These are phyloP conservation scores for Pedionomus torquatus DNA, from an alignment of 2,113 vertebrate genomes.

Conservation along the genomic window DNA sequence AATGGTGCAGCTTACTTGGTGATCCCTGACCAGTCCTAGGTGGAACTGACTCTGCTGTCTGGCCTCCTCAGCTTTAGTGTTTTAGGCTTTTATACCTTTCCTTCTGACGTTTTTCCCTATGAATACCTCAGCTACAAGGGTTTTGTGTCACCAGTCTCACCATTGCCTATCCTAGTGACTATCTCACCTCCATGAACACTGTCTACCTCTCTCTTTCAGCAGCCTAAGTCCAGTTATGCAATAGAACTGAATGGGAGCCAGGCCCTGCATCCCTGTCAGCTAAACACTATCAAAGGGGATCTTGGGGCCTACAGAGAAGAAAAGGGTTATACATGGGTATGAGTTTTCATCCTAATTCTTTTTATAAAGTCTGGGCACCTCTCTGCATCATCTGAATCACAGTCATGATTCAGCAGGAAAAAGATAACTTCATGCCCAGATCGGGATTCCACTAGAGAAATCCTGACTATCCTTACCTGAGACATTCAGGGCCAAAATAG, in stretches of 20 bases:
- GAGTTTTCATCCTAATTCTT: neutral
- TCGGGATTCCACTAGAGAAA: neutral
- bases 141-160: neutral
- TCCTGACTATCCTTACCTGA: neutral
- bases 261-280: neutral
- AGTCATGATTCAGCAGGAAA: neutral
- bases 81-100: neutral
- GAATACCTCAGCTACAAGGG: neutral
- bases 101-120: neutral
- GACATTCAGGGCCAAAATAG: neutral
- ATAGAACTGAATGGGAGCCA: neutral
- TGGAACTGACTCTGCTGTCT: fast-evolving
- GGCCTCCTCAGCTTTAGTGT: fast-evolving
- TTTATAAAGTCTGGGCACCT: neutral
- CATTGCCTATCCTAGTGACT: neutral
- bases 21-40: neutral
- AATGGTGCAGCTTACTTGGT: fast-evolving
- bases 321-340: neutral
- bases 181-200: neutral
- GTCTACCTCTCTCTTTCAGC: neutral
- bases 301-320: neutral
- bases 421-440: neutral
- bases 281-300: neutral
- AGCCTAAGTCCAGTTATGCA: fast-evolving
- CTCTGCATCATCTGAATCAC: neutral